phyloP scores from a whole-genome alignment of 2,888 invertebrate species.

The Nemapogon koenigi region DNA sequence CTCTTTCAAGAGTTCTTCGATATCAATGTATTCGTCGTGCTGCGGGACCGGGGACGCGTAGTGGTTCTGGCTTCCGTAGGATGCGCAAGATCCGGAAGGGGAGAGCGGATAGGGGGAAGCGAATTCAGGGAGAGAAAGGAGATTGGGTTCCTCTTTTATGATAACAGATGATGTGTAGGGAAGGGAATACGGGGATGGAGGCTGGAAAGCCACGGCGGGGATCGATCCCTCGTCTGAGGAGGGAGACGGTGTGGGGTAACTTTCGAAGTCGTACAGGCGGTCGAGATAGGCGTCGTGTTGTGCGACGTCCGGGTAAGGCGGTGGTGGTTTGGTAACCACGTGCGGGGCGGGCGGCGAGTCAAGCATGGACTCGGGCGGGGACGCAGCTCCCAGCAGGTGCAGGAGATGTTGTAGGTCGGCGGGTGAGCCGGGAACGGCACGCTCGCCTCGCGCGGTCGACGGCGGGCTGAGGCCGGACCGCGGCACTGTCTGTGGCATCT shows the following conservation, averaged over 20 bases:
- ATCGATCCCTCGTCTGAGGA: constrained; percentile 63
- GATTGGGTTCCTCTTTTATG: constrained; percentile 62
- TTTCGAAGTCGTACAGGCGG: constrained; percentile 56
- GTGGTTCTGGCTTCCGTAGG: constrained; percentile 62
- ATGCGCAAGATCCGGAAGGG: constrained; percentile 62
- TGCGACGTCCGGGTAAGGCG: constrained; percentile 47
- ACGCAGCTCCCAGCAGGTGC: constrained; percentile 54
- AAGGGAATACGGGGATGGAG: constrained; percentile 59
- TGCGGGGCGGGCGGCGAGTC: constrained; percentile 51
- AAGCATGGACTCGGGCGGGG: constrained; percentile 52
- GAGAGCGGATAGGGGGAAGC: constrained; percentile 61
- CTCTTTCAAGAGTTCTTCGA: constrained; percentile 65
- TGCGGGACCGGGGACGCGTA: constrained; percentile 60
- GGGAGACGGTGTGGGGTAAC: constrained; percentile 53
- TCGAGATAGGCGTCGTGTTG: constrained; percentile 48
- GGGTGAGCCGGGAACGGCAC: constrained; percentile 63
- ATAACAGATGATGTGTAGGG: constrained; percentile 37
- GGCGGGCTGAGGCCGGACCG: constrained; percentile 79
- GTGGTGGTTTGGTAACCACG: constrained; percentile 34
- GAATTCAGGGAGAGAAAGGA: constrained; percentile 55
- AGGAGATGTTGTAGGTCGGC: constrained; percentile 54
- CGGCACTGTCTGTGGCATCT: constrained; percentile 87
- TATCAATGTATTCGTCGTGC: constrained; percentile 69
- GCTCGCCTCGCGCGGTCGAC: constrained; percentile 75
- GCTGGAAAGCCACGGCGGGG: constrained; percentile 63